Conservation (phyloP, 2,888 invertebrate species). For the Aphidoletes aphidimyza region DNA sequence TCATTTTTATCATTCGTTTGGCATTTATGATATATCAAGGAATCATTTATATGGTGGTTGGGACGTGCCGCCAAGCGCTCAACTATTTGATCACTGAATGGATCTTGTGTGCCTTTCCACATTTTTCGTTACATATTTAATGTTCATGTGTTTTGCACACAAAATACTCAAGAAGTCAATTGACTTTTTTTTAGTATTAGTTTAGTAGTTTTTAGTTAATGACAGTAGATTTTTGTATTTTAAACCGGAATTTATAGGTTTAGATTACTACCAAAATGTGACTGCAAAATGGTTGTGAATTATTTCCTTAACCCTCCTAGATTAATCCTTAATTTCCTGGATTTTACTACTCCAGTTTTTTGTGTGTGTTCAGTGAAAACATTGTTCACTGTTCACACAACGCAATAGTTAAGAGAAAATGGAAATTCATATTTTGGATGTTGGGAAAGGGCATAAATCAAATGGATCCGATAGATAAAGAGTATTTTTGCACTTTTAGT, state of each 20-base stretch:
- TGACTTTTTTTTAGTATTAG: no score
- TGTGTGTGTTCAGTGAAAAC: no score
- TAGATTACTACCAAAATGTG: no score
- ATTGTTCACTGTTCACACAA: neutral
- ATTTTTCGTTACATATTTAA: neutral
- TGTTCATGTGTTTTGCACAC: no score
- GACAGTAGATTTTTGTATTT: no score
- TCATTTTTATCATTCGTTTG: neutral
- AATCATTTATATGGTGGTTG: conserved; percentile 8
- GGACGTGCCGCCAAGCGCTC: neutral
- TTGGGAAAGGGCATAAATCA: conserved; percentile 11
- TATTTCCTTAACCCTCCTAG: no score
- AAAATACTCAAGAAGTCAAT: no score
- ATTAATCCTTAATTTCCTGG: no score
- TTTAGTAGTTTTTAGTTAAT: no score
- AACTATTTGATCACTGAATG: neutral
- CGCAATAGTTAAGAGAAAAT: neutral
- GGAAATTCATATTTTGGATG: neutral
- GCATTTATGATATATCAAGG: conserved; percentile 38
- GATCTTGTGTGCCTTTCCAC: neutral
- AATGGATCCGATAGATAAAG: neutral
- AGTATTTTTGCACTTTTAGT: neutral
- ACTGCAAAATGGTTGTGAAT: no score
- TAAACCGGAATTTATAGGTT: no score
- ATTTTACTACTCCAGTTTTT: no score